These are phyloP conservation scores for Cabera pusaria DNA, from an alignment of 2,888 invertebrate genomes.

Conservation along the genomic window DNA sequence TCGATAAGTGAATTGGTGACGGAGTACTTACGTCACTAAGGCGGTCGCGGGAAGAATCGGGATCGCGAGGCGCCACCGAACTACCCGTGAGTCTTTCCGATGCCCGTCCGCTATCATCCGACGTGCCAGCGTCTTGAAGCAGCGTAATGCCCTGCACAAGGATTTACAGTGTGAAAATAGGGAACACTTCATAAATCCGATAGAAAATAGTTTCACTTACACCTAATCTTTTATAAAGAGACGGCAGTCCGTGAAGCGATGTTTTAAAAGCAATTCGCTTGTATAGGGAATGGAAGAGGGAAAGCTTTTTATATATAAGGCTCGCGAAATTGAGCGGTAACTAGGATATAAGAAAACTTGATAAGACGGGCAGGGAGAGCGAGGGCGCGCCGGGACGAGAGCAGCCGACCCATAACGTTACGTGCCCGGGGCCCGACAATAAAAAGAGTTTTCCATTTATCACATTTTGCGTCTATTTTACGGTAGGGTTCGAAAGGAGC, in stretches of 20 bases:
- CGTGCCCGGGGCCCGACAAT: conserved; percentile 70
- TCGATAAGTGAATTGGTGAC: conserved; percentile 25
- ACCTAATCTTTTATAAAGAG: conserved; percentile 45
- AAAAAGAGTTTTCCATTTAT: conserved; percentile 82
- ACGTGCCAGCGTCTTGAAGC: conserved; percentile 91
- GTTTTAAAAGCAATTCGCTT: conserved; percentile 62
- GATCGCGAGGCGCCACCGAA: conserved; percentile 89
- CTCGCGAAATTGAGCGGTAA: conserved; percentile 76
- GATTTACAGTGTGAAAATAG: conserved; percentile 41
- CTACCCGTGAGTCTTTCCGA: conserved; percentile 91
- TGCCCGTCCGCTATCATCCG: conserved; percentile 92
- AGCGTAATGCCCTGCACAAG: conserved; percentile 87
- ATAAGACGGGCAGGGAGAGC: conserved; percentile 66
- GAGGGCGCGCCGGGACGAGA: conserved; percentile 57
- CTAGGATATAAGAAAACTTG: conserved; percentile 76
- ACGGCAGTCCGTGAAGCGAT: conserved; percentile 51
- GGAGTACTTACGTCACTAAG: conserved; percentile 91
- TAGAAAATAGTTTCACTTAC: conserved; percentile 30
- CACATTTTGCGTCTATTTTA: conserved; percentile 83
- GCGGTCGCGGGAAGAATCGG: conserved; percentile 92
- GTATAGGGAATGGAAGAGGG: conserved; percentile 51
- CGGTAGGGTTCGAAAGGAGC: conserved; percentile 73
- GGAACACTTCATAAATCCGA: conserved; percentile 42
- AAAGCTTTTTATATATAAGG: conserved; percentile 66
- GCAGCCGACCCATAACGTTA: conserved; percentile 70